Evolutionary conservation across 2,113 vertebrate genomes (phyloP), one percentile per base, ranked within the genome.

Genomic region (Rhabdomys dilectus): DNA sequence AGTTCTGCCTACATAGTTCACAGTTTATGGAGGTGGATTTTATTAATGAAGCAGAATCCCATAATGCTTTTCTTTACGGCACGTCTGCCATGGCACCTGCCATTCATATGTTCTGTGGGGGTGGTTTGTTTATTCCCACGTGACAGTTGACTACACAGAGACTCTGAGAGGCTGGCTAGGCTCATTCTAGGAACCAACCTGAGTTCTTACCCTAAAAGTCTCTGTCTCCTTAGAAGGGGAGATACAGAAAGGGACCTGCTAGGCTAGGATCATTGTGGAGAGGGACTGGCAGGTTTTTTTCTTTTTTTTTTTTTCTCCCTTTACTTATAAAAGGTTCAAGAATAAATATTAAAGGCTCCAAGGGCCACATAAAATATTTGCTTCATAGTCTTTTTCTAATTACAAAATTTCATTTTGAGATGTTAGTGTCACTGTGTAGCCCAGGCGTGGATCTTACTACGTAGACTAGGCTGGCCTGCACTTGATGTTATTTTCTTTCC

Each of bases 1-100:
- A 88, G 89, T 96, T 82, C 88, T 95, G 48, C 24, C 45, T 81
- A 56, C 58, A 72, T 91, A 66, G 66, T 94, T 93, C 66, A 76
- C 12, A 36, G 10, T 97, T 95, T 76, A 72, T 21, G 42, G 91
- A 88, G 68, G 29, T 87, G 51, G 77, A 70, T 75, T 96, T 95
- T 93, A 64, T 89, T 51, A 82, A 81, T 81, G 75, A 68, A 93
- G 10, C 45, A 39, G 10, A 1, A 21, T 77, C 81, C 58, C 81
- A 34, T 66, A 84, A 80, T 85, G 56, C 11, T 73, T 92, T 97
- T 96, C 7, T 77, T 89, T 93, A 78, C 36, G 84, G 45, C 81
- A 39, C 68, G 13, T 91, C 48, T 77, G 8, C 42, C 39, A 15
- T 58, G 42, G 48, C 24, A 68, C 58, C 11, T 89, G 85, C 84